phyloP scores from a whole-genome alignment of 2,113 vertebrate species.

The Natator depressus region DNA sequence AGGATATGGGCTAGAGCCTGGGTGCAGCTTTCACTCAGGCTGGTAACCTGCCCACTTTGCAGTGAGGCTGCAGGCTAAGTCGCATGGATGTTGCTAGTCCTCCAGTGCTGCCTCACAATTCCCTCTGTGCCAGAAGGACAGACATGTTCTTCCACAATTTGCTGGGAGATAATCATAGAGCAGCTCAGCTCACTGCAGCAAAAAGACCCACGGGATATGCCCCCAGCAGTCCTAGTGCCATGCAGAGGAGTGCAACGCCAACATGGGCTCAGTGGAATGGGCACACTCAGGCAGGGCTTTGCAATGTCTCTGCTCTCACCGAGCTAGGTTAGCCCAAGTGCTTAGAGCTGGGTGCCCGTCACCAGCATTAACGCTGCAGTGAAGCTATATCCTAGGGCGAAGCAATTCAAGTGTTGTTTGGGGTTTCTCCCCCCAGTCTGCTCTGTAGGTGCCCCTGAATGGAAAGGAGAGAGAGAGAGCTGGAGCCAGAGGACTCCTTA shows the following conservation, averaged over 20 bases:
- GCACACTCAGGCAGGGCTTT: neutral
- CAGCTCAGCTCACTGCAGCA: no score
- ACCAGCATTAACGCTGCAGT: no score
- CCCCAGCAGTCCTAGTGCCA: neutral
- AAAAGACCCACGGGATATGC: neutral
- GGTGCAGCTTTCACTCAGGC: no score
- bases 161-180: neutral
- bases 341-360: no score
- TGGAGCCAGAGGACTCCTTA: neutral
- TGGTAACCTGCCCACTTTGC: no score
- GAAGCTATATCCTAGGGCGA: neutral
- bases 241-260: neutral
- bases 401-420: neutral
- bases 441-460: no score
- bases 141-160: neutral
- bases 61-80: no score
- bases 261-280: neutral
- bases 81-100: no score
- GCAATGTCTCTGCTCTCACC: neutral
- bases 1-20: no score
- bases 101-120: neutral
- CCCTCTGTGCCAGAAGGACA: neutral
- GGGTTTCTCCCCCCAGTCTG: neutral
- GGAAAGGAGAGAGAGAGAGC: neutral
- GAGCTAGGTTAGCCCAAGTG: neutral